Conservation (phyloP, 1,140 invertebrate species). For the Helicoverpa zea region DNA sequence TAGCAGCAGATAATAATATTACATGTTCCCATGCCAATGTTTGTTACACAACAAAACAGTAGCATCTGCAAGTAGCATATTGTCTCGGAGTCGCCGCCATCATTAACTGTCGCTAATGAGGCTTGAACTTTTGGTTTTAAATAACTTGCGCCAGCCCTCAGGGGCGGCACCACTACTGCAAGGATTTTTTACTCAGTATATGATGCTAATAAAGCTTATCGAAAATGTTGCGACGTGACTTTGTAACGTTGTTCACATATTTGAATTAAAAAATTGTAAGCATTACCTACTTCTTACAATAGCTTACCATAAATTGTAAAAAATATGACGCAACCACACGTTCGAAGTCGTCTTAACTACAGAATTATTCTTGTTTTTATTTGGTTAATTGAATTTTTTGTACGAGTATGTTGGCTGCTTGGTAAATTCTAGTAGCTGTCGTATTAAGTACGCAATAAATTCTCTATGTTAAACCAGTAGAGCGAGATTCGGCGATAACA, state of each 20-base stretch:
- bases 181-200: conserved; percentile 80
- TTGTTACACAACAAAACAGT: conserved; percentile 61
- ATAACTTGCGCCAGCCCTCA: conserved; percentile 76
- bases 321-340: conserved; percentile 49
- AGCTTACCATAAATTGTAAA: conserved; percentile 36
- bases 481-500: conserved; percentile 77
- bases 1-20: conserved; percentile 17
- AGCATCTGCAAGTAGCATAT: conserved; percentile 69
- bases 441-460: conserved; percentile 79
- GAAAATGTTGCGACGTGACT: conserved; percentile 71
- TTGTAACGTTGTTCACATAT: conserved; percentile 64
- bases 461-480: conserved; percentile 73
- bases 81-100: conserved; percentile 79
- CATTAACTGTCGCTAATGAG: conserved; percentile 87
- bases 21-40: conserved; percentile 49
- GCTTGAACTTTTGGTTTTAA: conserved; percentile 85
- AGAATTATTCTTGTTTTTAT: conserved; percentile 57
- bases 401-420: conserved; percentile 52
- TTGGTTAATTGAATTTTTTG: conserved; percentile 64
- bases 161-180: conserved; percentile 73
- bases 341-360: conserved; percentile 59
- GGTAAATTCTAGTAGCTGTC: conserved; percentile 80
- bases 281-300: conserved; percentile 34
- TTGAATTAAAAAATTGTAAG: conserved; percentile 11
- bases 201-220: conserved; percentile 79